Conservation (phyloP, 2,113 vertebrate genomes). For the Oreotrochilus melanogaster region DNA sequence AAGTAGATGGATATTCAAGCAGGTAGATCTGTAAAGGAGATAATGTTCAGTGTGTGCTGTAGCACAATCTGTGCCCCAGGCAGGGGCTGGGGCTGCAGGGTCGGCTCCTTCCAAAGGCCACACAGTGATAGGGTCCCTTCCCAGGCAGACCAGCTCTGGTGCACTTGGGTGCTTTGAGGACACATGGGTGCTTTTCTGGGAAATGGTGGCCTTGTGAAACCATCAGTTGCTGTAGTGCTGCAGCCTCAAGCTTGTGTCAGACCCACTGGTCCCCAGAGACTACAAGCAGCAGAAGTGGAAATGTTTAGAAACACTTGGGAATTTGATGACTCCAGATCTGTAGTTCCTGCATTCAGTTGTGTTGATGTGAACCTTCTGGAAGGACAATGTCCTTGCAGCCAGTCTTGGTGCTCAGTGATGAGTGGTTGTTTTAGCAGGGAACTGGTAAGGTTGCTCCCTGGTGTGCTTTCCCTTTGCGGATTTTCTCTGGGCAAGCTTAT, state of each 20-base stretch:
- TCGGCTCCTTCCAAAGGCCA: neutral
- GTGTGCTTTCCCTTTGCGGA: neutral
- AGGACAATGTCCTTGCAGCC: neutral
- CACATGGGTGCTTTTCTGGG: neutral
- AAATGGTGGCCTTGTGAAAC: fast-evolving
- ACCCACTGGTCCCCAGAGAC: neutral
- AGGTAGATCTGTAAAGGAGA: neutral
- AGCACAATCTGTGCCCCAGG: neutral
- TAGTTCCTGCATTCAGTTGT: neutral
- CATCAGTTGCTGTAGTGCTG: neutral
- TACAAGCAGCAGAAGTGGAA: neutral
- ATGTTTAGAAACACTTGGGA: neutral
- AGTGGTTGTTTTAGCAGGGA: neutral
- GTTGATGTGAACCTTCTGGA: neutral
- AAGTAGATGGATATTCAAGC: neutral
- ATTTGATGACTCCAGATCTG: neutral
- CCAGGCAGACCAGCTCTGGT: neutral
- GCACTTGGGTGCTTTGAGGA: neutral
- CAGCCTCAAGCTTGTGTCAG: neutral
- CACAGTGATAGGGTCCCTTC: too few relatives aligned
- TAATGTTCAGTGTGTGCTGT: neutral
- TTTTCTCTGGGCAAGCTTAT: neutral
- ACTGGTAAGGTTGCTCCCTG: neutral
- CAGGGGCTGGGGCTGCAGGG: neutral
- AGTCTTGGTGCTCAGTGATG: neutral